phyloP scores from a whole-genome alignment of 2,113 vertebrate genomes.

The Mirza zaza region DNA sequence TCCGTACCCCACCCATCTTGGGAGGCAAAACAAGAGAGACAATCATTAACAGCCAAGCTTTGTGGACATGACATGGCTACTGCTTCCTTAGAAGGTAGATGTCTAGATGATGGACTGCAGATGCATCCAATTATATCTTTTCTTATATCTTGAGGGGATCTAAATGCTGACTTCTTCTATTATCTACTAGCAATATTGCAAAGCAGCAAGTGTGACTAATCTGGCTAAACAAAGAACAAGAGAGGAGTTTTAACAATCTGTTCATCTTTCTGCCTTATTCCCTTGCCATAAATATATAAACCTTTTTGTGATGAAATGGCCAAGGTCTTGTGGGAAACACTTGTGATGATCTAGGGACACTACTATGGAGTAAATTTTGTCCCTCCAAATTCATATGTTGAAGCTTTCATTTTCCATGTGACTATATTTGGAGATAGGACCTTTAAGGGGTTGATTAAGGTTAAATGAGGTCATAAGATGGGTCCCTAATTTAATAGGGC shows the following conservation, averaged over 20 bases:
- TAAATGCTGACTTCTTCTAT: not conserved
- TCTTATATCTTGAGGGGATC: not conserved
- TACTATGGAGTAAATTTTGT: not conserved
- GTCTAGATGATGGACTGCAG: not conserved
- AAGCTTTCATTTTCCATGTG: not conserved
- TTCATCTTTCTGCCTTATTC: not conserved
- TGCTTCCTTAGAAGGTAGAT: not conserved
- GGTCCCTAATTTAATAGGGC: not conserved
- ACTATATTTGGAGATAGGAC: not conserved
- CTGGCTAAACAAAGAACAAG: not conserved
- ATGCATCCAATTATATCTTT: not conserved
- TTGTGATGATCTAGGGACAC: not conserved
- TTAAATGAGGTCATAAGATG: not conserved
- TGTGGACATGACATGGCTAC: not conserved
- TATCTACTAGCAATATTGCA: not conserved
- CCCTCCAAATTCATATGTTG: not conserved
- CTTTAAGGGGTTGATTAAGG: not conserved
- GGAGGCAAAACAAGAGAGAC: not conserved
- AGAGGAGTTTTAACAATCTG: not conserved
- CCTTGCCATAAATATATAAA: not conserved
- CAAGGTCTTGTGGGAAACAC: not conserved
- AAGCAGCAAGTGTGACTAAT: not conserved
- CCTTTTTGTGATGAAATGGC: not conserved
- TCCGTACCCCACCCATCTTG: not conserved
- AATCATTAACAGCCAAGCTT: not conserved